Base-by-base conservation (phyloP, 2,113 vertebrate species). In the Zosterops borbonicus region DNA sequence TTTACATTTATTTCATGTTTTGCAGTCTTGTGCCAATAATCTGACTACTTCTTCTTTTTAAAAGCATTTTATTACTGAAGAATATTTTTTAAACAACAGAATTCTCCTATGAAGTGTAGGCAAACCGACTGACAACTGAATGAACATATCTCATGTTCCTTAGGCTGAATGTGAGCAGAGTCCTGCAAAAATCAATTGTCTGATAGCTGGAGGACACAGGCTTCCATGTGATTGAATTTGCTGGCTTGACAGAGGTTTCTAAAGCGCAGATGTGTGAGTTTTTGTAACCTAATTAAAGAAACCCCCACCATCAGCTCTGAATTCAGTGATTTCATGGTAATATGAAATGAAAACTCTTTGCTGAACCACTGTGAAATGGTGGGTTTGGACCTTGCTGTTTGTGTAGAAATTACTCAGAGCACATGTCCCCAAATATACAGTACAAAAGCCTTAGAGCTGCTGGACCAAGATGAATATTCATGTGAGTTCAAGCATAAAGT, bases 241-340 rank as follows among this genome's bases (percentile, higher is more conserved):
- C 89, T 97, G 95, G 89, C 82, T 97, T 97, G 78, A 95, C 80
- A 95, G 94, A 95, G 91, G 87, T 92, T 97, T 94, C 68, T 47
- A 95, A 94, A 95, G 35, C 39, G 9, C 84, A 95, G 74, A 92
- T 88, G 84, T 93, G 59, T 56, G 47, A 96, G 94, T 94, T 98
- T 97, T 97, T 97, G 87, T 96, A 97, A 86, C 94, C 94, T 98
- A 97, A 97, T 98, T 97, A 97, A 97, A 97, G 95, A 90, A 96
- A 95, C 33, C 89, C 69, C 73, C 44, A 85, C 69, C 75, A 87
- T 97, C 92, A 92, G 56, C 37, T 95, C 94, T 93, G 82, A 88
- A 97, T 93, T 93, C 95, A 96, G 73, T 90, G 68, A 93, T 97
- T 95, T 94, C 90, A 71, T 92, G 64, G 33, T 85, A 92, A 80